Evolutionary conservation across 1,140 invertebrate species (phyloP).

Genomic region (Trichonephila clavata): DNA sequence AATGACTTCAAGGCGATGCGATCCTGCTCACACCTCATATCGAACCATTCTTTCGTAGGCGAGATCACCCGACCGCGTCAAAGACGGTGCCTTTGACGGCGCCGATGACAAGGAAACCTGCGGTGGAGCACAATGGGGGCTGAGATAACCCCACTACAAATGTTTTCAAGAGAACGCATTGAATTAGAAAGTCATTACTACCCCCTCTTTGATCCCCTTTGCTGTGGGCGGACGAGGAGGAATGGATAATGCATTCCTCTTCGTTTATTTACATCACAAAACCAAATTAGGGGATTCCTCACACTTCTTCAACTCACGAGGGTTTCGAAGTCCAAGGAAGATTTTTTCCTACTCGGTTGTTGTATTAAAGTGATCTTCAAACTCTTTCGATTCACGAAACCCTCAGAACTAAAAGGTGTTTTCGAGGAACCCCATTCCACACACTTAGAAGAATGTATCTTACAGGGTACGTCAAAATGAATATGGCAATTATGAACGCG

Average conservation of each 20-base stretch:
- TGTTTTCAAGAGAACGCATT: constrained; percentile 10
- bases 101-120: constrained; percentile 46
- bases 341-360: no score
- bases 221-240: background rate
- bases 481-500: no score
- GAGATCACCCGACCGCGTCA: background rate
- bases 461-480: no score
- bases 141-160: constrained; percentile 45
- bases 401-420: no score
- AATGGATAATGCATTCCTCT: background rate
- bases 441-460: no score
- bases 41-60: constrained; percentile 55
- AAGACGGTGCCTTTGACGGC: constrained; percentile 38
- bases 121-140: constrained; percentile 35
- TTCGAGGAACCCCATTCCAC: no score
- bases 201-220: background rate
- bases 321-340: no score
- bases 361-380: no score
- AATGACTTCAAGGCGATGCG: constrained; percentile 56
- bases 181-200: constrained; percentile 75
- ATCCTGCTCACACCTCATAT: constrained; percentile 77
- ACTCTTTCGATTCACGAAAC: no score
- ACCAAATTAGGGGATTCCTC: background rate
- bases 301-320: background rate
- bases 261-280: background rate